phyloP scores from a whole-genome alignment of 2,113 vertebrate genomes.

The Pluvialis apricaria region DNA sequence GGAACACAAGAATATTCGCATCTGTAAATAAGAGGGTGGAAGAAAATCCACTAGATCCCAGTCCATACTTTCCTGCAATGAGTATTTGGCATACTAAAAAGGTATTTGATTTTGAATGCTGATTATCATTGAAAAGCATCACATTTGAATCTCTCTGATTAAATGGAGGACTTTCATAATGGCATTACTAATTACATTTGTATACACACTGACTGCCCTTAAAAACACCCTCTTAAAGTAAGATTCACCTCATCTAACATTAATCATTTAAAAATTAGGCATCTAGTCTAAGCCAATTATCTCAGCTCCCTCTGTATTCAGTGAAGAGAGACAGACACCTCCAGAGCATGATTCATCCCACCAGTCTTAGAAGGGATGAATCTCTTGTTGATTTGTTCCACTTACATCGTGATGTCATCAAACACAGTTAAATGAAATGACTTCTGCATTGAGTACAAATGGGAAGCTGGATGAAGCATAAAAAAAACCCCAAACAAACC shows the following conservation, averaged over 20 bases:
- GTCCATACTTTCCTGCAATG: not conserved
- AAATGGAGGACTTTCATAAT: constrained; percentile 37
- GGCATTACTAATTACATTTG: constrained; percentile 33
- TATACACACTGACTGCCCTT: constrained; percentile 46
- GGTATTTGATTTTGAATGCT: not conserved
- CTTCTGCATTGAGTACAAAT: not conserved
- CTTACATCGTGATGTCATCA: not conserved
- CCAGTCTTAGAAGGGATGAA: not conserved
- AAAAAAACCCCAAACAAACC: not conserved
- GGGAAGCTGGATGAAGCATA: not conserved
- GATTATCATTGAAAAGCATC: not conserved
- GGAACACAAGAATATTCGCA: not conserved
- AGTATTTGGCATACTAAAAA: not conserved
- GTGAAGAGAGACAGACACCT: not conserved
- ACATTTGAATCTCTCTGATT: constrained; percentile 33
- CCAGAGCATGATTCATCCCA: not conserved
- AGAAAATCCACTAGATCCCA: not conserved
- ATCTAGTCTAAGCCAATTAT: constrained; percentile 26
- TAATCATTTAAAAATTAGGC: constrained; percentile 45
- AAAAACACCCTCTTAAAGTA: constrained; percentile 38
- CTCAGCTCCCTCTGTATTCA: not conserved
- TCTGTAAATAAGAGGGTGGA: not conserved
- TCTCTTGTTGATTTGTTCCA: not conserved
- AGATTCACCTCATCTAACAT: constrained; percentile 30
- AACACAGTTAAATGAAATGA: not conserved